A percentile compares a stretch with the other conserved stretches of the same genome.
phyloP scores from a whole-genome alignment of 2,113 vertebrate genomes.

The Zosterops lateralis region DNA sequence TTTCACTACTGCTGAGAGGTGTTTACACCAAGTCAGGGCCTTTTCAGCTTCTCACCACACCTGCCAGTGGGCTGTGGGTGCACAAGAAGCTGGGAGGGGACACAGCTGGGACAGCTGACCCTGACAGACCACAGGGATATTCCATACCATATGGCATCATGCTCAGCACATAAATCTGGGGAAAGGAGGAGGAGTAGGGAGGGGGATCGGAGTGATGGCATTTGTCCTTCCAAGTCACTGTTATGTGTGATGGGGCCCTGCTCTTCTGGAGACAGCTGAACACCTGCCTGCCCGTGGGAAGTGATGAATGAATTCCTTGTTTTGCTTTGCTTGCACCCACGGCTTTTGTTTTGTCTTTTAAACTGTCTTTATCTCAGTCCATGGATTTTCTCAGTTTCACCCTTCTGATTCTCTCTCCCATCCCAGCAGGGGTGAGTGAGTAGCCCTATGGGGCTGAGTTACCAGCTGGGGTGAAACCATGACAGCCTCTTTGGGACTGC shows the following conservation, averaged over 20 bases:
- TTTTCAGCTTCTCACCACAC: background rate
- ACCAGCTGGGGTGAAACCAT: background rate
- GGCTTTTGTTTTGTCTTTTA: background rate
- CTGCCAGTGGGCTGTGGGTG: fast-evolving
- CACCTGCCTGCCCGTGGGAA: background rate
- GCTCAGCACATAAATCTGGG: background rate
- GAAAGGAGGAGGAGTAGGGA: background rate
- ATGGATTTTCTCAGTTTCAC: background rate
- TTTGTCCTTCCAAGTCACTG: background rate
- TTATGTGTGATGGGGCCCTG: background rate
- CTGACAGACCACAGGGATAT: background rate
- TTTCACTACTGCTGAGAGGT: background rate
- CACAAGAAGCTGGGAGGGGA: background rate
- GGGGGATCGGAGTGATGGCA: fast-evolving
- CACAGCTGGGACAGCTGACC: background rate
- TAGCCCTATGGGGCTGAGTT: background rate
- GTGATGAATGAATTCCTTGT: background rate
- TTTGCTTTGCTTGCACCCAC: background rate
- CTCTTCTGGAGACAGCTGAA: background rate
- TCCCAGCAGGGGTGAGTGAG: background rate
- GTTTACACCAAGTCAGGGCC: background rate
- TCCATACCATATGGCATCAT: background rate
- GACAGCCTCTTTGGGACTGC: background rate
- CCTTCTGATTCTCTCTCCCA: background rate
- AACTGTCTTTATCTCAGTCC: background rate